phyloP scores from a whole-genome alignment of 2,888 invertebrate species.

The Synergus gifuensis region DNA sequence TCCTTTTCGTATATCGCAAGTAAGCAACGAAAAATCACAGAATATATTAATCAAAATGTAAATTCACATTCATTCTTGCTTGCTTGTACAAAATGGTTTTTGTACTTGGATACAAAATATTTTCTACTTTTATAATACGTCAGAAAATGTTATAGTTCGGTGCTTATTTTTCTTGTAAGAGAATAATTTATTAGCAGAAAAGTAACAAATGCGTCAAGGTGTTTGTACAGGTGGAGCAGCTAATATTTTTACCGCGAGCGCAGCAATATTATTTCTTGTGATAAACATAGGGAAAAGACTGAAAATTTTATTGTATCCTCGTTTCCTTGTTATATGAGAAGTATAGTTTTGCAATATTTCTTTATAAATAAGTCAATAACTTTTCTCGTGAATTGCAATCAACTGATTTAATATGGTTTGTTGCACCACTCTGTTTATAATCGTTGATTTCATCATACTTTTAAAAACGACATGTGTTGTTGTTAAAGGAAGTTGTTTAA shows the following conservation, averaged over 20 bases:
- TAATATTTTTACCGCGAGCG: not conserved
- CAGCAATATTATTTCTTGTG: conserved; percentile 6
- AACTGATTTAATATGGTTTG: not conserved
- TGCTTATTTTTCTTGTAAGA: no score
- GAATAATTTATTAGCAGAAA: no score
- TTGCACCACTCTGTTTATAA: not conserved
- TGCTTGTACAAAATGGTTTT: not conserved
- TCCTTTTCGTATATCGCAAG: not conserved
- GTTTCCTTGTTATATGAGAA: conserved; percentile 8
- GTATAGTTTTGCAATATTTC: conserved; percentile 15
- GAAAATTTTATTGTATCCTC: not conserved
- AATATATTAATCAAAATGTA: not conserved
- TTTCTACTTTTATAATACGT: no score
- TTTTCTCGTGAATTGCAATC: conserved; percentile 11
- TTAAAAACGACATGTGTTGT: not conserved
- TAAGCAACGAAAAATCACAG: not conserved
- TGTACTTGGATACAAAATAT: no score
- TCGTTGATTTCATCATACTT: not conserved
- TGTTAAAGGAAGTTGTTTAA: no score
- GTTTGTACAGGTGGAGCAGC: not conserved
- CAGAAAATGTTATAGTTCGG: no score
- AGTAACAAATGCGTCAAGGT: no score
- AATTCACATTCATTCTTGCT: no score
- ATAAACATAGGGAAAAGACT: not conserved
- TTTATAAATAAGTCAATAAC: not conserved